These are phyloP conservation scores for Betta splendens DNA, from an alignment of 2,797 vertebrate species.

Conservation along the genomic window DNA sequence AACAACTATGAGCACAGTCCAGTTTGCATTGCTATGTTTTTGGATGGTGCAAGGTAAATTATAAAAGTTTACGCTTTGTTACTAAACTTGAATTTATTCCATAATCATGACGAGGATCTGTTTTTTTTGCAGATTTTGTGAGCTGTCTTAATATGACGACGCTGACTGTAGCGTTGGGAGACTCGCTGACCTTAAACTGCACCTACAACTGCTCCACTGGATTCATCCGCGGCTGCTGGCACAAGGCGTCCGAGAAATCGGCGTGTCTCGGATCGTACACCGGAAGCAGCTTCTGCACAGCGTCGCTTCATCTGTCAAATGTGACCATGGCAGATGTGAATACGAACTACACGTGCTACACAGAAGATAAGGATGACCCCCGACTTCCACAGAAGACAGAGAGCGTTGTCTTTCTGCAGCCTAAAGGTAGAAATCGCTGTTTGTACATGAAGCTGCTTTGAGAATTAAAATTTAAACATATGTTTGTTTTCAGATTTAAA, in stretches of 20 bases:
- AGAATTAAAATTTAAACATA: too few species aligned
- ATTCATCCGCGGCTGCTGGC: constrained; percentile 78
- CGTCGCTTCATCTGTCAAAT: constrained; percentile 48
- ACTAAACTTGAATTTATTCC: neutral
- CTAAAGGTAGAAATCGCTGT: constrained; percentile 62
- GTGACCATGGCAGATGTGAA: constrained; percentile 58
- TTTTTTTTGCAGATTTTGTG: constrained; percentile 59
- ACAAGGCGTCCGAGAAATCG: constrained; percentile 9
- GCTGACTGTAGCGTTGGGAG: constrained; percentile 56
- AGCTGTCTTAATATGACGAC: constrained; percentile 22
- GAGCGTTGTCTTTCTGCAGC: constrained; percentile 54
- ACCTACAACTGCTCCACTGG: constrained; percentile 77
- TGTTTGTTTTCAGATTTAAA: constrained; percentile 44
- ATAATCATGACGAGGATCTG: neutral
- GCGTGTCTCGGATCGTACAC: constrained; percentile 8
- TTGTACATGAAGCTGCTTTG: neutral
- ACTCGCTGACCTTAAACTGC: constrained; percentile 71
- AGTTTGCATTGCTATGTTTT: constrained; percentile 57
- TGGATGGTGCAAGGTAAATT: constrained; percentile 67
- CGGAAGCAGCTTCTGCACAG: constrained; percentile 50
- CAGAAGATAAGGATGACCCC: constrained; percentile 51
- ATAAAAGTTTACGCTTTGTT: constrained; percentile 3
- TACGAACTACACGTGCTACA: constrained; percentile 72
- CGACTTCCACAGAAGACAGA: constrained; percentile 47
- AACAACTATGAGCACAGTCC: constrained; percentile 51